phyloP scores from a whole-genome alignment of 2,113 vertebrate species.

The Plestiodon gilberti region DNA sequence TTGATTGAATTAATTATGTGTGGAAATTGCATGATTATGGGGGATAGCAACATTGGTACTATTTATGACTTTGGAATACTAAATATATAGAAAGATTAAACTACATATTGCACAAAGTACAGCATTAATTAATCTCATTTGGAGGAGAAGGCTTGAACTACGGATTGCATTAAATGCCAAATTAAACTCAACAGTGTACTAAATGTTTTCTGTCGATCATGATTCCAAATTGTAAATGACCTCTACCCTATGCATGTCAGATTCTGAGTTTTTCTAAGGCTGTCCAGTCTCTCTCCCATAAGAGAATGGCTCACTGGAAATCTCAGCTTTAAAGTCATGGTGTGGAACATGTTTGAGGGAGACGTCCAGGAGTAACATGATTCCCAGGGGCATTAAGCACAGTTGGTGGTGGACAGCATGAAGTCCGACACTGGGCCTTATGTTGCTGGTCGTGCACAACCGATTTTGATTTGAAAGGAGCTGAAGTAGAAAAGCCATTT shows the following conservation, averaged over 20 bases:
- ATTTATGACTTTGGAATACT: not conserved
- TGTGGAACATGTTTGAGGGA: not conserved
- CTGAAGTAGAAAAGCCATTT: conserved; percentile 11
- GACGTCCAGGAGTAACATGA: conserved; percentile 11
- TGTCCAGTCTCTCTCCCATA: not conserved
- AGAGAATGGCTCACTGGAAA: conserved; percentile 28
- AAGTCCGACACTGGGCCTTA: not conserved
- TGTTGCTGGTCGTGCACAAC: not conserved
- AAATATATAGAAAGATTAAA: conserved; percentile 16
- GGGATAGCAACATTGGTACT: conserved; percentile 7
- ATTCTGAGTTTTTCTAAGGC: conserved; percentile 42
- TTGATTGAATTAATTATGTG: conserved; percentile 67
- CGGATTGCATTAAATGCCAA: conserved; percentile 46
- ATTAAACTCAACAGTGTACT: conserved; percentile 54
- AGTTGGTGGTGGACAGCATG: not conserved
- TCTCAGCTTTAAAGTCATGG: conserved; percentile 9
- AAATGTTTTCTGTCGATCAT: conserved; percentile 56
- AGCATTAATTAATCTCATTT: conserved; percentile 8
- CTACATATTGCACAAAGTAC: not conserved
- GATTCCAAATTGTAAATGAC: conserved; percentile 54
- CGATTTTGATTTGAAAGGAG: conserved; percentile 23
- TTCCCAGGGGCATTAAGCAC: conserved; percentile 16
- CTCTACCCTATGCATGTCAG: conserved; percentile 55
- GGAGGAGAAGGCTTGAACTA: not conserved
- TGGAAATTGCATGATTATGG: conserved; percentile 55